phyloP scores from a whole-genome alignment of 1,140 invertebrate genomes.

The Lineus longissimus region DNA sequence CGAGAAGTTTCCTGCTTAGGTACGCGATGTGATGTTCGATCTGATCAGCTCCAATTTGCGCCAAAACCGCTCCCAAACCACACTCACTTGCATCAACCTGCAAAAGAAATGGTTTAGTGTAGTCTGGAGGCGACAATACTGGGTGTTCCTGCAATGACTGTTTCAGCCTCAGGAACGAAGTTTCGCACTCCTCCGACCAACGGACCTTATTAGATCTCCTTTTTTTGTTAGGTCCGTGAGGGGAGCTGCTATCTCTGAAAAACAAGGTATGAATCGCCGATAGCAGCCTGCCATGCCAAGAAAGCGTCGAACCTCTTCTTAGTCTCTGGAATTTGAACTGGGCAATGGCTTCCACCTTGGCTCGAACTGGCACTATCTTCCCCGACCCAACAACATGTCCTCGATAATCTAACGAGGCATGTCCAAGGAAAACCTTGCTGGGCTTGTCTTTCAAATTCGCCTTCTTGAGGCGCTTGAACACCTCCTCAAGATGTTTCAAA shows the following conservation, averaged over 20 bases:
- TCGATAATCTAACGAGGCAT: constrained; percentile 12
- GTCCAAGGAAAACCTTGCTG: no score
- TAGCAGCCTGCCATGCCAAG: constrained; percentile 30
- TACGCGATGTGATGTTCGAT: constrained; percentile 22
- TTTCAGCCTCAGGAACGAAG: constrained; percentile 41
- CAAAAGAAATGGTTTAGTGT: constrained; percentile 38
- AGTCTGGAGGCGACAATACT: constrained; percentile 36
- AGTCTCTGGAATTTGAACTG: constrained; percentile 23
- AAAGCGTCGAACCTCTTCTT: constrained; percentile 33
- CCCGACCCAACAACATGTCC: constrained; percentile 20
- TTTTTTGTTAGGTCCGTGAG: constrained; percentile 34
- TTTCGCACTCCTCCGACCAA: constrained; percentile 35
- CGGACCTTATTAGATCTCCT: constrained; percentile 27
- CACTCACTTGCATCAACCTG: constrained; percentile 11
- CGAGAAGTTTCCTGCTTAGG: constrained; percentile 15
- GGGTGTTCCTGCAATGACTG: constrained; percentile 17
- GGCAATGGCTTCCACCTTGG: constrained; percentile 24
- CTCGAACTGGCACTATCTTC: constrained; percentile 12
- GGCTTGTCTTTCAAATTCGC: no score
- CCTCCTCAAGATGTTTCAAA: no score
- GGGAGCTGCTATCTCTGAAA: constrained; percentile 44
- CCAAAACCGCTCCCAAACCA: background rate
- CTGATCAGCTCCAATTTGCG: constrained; percentile 16
- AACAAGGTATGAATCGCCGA: constrained; percentile 50
- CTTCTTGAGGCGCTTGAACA: no score